Conservation (phyloP, 2,113 vertebrate genomes). For the Oreochromis aureus region DNA sequence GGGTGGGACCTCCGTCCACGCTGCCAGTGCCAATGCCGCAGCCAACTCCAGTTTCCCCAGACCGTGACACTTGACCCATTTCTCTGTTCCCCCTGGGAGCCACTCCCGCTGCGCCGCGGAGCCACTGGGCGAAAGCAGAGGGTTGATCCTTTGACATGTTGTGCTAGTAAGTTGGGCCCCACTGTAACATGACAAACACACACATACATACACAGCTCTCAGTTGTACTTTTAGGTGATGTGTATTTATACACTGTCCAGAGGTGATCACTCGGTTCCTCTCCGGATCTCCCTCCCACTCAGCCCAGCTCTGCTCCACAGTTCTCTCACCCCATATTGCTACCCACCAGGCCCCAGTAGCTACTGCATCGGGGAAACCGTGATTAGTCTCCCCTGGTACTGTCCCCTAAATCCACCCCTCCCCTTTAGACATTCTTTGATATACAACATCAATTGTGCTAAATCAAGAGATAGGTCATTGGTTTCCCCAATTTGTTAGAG, state of each 20-base stretch:
- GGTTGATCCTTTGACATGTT: neutral
- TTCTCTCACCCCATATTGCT: neutral
- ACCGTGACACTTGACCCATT: neutral
- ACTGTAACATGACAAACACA: neutral
- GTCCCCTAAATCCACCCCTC: neutral
- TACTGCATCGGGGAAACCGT: neutral
- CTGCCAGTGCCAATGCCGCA: neutral
- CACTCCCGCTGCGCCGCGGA: neutral
- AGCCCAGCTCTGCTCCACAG: neutral
- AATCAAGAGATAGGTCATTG: neutral
- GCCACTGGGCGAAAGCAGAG: neutral
- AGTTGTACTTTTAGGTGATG: neutral
- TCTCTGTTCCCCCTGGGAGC: neutral
- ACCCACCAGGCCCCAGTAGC: neutral
- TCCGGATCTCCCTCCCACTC: neutral
- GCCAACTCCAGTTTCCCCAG: neutral
- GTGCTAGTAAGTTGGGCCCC: neutral
- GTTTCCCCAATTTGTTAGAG: neutral
- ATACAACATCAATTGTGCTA: neutral
- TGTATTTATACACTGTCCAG: neutral
- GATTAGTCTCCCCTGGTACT: neutral
- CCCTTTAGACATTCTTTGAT: neutral
- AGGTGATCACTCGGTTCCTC: neutral
- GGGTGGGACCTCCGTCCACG: neutral
- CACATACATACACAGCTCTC: neutral